Evolutionary conservation across 2,113 vertebrate genomes (phyloP).

Genomic region (Equus przewalskii): DNA sequence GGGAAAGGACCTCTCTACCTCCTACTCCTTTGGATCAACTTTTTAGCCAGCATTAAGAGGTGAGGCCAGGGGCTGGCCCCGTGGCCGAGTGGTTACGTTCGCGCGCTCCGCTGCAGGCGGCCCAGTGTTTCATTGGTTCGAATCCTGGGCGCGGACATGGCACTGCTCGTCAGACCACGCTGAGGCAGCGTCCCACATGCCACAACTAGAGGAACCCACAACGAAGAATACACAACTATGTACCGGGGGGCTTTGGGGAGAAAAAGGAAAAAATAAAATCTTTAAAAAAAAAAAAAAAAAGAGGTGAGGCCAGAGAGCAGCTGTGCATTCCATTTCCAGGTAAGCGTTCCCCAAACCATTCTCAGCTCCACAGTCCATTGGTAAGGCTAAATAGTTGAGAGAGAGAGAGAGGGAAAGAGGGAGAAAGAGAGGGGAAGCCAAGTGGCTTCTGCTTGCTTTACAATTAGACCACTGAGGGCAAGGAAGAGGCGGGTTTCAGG

Average conservation of each 20-base stretch:
- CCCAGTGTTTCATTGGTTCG: no score
- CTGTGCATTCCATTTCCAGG: neutral
- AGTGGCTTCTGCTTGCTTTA: neutral
- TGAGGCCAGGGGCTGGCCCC: neutral
- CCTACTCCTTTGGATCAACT: neutral
- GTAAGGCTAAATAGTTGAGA: neutral
- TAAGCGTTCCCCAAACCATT: neutral
- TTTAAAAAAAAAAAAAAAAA: neutral
- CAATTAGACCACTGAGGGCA: neutral
- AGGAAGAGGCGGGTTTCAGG: conserved; percentile 62
- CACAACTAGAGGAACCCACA: no score
- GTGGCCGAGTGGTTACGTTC: no score
- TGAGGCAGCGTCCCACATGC: no score
- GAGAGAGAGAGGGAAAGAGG: no score
- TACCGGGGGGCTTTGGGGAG: no score
- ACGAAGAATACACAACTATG: no score
- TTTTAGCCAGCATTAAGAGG: neutral
- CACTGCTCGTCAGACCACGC: no score
- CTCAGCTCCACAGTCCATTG: neutral
- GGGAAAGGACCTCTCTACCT: neutral
- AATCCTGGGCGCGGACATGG: no score
- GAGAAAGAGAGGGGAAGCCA: neutral
- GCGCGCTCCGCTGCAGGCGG: no score
- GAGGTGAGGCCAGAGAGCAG: neutral
- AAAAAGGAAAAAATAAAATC: no score